phyloP scores from a whole-genome alignment of 2,888 invertebrate genomes.

The Eupithecia exiguata region DNA sequence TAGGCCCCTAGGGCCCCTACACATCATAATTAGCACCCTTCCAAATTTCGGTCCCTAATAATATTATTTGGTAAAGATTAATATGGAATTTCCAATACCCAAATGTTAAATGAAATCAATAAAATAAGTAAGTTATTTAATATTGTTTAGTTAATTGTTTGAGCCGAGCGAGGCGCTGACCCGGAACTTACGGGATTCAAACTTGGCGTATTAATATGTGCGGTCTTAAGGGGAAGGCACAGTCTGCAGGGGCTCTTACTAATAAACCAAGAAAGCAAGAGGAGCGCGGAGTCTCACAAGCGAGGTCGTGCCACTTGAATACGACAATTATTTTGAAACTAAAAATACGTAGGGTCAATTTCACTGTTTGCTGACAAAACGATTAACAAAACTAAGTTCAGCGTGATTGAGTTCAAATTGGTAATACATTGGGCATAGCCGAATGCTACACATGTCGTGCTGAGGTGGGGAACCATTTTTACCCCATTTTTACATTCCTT shows the following conservation, averaged over 20 bases:
- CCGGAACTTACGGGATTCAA: slow-evolving; percentile 60
- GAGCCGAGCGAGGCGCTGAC: slow-evolving; percentile 45
- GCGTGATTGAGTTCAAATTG: too few relatives aligned
- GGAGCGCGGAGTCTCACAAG: too few relatives aligned
- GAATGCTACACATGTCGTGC: too few relatives aligned
- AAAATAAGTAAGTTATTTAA: slow-evolving; percentile 21
- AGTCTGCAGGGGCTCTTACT: neutral
- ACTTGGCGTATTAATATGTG: slow-evolving; percentile 51
- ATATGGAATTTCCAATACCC: neutral
- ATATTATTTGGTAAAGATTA: neutral
- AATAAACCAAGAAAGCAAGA: neutral
- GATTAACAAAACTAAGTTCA: too few relatives aligned
- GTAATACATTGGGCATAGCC: too few relatives aligned
- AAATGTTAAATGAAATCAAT: slow-evolving; percentile 17
- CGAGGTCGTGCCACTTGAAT: too few relatives aligned
- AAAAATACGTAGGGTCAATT: too few relatives aligned
- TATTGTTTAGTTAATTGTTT: slow-evolving; percentile 16
- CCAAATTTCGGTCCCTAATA: neutral
- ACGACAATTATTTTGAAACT: too few relatives aligned
- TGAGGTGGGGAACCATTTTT: too few relatives aligned
- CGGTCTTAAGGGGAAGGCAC: slow-evolving; percentile 48
- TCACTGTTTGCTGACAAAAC: too few relatives aligned
- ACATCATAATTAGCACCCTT: neutral
- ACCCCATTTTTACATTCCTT: too few relatives aligned
- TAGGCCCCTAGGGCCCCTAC: too few relatives aligned